Base-by-base conservation (phyloP, 2,113 vertebrate species). In the Pionites leucogaster region DNA sequence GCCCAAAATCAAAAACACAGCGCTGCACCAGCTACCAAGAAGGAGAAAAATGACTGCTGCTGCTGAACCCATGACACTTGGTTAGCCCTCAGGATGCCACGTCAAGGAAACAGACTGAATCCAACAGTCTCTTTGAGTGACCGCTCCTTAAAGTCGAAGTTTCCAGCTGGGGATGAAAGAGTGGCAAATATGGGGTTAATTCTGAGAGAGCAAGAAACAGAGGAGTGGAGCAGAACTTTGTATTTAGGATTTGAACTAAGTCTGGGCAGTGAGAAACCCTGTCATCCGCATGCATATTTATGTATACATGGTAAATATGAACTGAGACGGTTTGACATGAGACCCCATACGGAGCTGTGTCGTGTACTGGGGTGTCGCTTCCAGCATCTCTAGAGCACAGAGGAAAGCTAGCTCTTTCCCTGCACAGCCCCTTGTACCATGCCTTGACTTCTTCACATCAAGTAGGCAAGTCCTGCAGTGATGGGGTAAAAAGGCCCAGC, bases 251-350 rank as follows among this genome's bases (percentile, higher is more conserved):
- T 50, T 77, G 53, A 49, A 57, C n/a, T 29, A 35, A 46, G 0
- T 2, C 7, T 20, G 49, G 55, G 4, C 13, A 65, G 10, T 2
- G 22, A 77, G 76, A 64, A 53, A 6, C 47, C 2, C 37, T n/a
- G 33, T 11, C 46, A 60, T 42, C 8, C 1, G 13, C 41, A 16
- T 13, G 46, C 42, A 12, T 67, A 35, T 53, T 67, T 0, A 0
- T 6, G 4, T 7, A 6, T 42, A 47, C 20, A 6, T 63, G 41
- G 15, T 59, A 83, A 68, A 7, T 39, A 9, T 10, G 31, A 24
- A 17, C 64, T 52, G 22, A 46, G 35, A 18, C 49, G 28, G 44
- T 35, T 17, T 19, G 44, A 24, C 0, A 41, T 42, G 41, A 35
- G 25, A 41, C 27, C 65, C 72, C 55, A 35, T 19, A 0, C 0